A percentile compares a stretch with the other conserved stretches of the same genome.
These are phyloP conservation scores for Helicolenus hilgendorfi DNA, from an alignment of 2,797 vertebrate genomes.

Conservation along the genomic window DNA sequence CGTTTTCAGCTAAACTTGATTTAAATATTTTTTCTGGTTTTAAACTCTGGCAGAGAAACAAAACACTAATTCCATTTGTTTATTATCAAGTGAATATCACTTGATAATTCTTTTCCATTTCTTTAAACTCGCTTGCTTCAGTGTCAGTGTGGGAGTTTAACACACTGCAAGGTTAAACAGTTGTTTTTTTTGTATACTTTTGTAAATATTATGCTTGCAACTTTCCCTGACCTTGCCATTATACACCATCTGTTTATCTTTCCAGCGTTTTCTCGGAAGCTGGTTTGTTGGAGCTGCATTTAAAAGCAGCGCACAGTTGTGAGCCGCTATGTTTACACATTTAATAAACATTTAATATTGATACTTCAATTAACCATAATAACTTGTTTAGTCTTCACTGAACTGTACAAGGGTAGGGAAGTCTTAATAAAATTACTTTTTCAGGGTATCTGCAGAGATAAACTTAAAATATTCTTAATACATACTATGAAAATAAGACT, in stretches of 20 bases:
- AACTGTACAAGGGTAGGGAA: neutral
- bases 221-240: neutral
- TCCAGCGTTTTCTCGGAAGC: slow-evolving; percentile 27
- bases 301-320: neutral
- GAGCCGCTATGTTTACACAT: slow-evolving; percentile 42
- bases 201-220: neutral
- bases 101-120: neutral
- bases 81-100: neutral
- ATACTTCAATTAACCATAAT: neutral
- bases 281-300: neutral
- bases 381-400: neutral
- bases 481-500: neutral
- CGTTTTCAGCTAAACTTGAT: neutral
- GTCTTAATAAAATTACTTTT: neutral
- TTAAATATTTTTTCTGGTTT: slow-evolving; percentile 6
- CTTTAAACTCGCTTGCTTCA: neutral
- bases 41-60: neutral
- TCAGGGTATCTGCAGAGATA: neutral
- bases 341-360: slow-evolving; percentile 39
- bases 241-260: slow-evolving; percentile 44
- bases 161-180: neutral
- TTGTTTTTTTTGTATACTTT: neutral
- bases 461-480: neutral
- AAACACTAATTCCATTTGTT: neutral
- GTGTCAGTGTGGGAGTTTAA: neutral